Conservation (phyloP, 2,888 invertebrate species). For the Schizaphis graminum region DNA sequence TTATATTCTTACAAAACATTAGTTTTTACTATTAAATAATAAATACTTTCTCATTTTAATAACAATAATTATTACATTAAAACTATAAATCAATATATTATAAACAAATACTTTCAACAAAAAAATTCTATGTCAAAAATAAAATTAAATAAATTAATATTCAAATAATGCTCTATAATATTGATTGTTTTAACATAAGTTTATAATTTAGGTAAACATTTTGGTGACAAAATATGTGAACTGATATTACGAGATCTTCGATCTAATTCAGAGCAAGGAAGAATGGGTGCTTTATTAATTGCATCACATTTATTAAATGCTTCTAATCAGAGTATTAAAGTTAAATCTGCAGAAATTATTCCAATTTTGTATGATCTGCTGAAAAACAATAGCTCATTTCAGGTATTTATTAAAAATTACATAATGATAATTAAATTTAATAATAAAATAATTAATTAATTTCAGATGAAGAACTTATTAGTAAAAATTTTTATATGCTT, state of each 20-base stretch:
- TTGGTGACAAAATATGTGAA: constrained; percentile 83
- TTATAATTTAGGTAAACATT: constrained; percentile 72
- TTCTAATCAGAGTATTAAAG: constrained; percentile 78
- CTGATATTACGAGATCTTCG: constrained; percentile 81
- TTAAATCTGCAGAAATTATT: constrained; percentile 76
- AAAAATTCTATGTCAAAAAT: neutral
- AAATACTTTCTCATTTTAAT: neutral
- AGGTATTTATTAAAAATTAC: constrained; percentile 23
- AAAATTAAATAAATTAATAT: neutral
- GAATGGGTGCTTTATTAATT: constrained; percentile 84
- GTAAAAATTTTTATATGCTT: constrained; percentile 90
- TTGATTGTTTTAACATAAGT: neutral
- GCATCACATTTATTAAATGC: constrained; percentile 88
- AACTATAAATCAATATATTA: neutral
- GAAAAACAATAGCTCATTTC: constrained; percentile 66
- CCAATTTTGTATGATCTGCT: constrained; percentile 73
- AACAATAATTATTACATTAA: neutral
- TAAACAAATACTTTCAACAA: neutral
- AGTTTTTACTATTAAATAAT: neutral
- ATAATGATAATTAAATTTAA: neutral
- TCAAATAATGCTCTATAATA: neutral
- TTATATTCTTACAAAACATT: neutral
- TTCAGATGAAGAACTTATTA: constrained; percentile 83
- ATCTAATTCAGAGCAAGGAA: constrained; percentile 80
- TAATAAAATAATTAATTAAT: constrained; percentile 34